Evolutionary conservation across 2,888 invertebrate species (phyloP).

Genomic region (Urechis unicinctus): DNA sequence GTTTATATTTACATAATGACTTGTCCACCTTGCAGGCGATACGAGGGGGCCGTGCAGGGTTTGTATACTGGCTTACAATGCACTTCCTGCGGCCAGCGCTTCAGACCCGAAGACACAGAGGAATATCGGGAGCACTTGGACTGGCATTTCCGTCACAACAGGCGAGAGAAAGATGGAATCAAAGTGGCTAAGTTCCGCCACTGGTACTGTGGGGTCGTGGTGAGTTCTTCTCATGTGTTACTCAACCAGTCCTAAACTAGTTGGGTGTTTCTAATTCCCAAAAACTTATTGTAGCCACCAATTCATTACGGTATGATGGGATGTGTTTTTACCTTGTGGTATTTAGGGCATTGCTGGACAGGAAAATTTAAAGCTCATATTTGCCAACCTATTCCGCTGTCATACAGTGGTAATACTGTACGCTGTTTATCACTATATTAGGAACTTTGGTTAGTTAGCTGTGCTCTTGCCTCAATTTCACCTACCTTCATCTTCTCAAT

Average conservation of each 20-base stretch:
- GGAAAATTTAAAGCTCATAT: too few species aligned
- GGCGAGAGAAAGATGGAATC: slow-evolving; percentile 73
- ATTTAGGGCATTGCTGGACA: too few species aligned
- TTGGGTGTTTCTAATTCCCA: not conserved
- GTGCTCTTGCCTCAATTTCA: too few species aligned
- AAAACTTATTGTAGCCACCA: not conserved
- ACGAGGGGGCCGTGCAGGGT: slow-evolving; percentile 62
- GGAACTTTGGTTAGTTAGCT: too few species aligned
- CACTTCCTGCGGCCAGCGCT: slow-evolving; percentile 89
- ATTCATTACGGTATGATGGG: too few species aligned
- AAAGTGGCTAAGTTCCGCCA: slow-evolving; percentile 75
- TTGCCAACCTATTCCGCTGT: too few species aligned
- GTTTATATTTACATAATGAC: not conserved
- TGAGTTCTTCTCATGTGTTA: slow-evolving; percentile 27
- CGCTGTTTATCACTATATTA: too few species aligned
- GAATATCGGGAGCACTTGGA: slow-evolving; percentile 88
- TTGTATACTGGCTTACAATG: slow-evolving; percentile 88
- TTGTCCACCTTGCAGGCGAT: slow-evolving; percentile 56
- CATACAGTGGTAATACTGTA: too few species aligned
- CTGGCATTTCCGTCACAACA: slow-evolving; percentile 93
- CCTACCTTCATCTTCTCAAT: too few species aligned
- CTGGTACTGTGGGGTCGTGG: slow-evolving; percentile 76
- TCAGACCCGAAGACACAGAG: slow-evolving; percentile 72
- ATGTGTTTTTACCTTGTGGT: too few species aligned
- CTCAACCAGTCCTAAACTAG: not conserved